Percentiles rank a stretch among this genome's conserved stretches.
phyloP scores from a whole-genome alignment of 2,797 vertebrate species.

The Meda fulgida region DNA sequence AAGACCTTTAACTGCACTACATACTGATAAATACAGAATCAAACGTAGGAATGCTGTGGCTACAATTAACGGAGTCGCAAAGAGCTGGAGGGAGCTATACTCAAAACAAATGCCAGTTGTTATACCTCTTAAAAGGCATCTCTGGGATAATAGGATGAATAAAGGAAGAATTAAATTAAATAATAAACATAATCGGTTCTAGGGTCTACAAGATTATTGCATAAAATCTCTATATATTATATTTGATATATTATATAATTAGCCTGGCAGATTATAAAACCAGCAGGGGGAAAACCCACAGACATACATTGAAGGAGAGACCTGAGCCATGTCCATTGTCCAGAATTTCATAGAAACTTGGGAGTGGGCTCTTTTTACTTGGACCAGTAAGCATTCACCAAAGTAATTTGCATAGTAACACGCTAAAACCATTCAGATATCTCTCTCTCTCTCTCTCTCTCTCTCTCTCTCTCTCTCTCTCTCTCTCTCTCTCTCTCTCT shows the following conservation, averaged over 20 bases:
- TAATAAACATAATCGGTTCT: neutral
- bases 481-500: neutral
- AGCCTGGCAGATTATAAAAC: neutral
- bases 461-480: neutral
- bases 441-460: neutral
- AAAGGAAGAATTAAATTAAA: neutral
- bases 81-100: conserved; percentile 64
- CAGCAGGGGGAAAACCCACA: neutral
- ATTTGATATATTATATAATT: neutral
- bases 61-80: conserved; percentile 67
- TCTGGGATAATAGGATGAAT: neutral
- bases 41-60: conserved; percentile 68
- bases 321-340: neutral
- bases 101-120: conserved; percentile 55
- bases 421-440: neutral
- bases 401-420: neutral
- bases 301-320: neutral
- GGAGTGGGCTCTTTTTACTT: neutral
- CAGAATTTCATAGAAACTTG: neutral
- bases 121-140: neutral
- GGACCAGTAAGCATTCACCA: neutral
- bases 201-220: neutral
- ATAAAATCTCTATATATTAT: neutral
- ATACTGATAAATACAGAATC: conserved; percentile 75
- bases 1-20: conserved; percentile 75